Base-by-base conservation (phyloP, 2,888 invertebrate genomes). In the Diaperis boleti region DNA sequence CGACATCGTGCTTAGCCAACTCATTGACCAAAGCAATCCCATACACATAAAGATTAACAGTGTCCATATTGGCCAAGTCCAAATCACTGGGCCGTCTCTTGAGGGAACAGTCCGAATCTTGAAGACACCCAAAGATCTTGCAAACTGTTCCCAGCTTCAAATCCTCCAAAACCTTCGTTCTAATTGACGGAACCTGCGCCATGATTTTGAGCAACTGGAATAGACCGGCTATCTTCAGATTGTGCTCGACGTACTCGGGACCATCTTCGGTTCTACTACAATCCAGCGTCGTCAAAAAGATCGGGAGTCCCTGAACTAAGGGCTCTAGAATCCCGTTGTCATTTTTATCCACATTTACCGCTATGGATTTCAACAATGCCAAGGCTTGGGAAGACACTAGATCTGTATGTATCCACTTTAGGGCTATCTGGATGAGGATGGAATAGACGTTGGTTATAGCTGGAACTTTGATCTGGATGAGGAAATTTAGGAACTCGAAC, bases 321-420 rank as follows among this genome's bases (percentile, higher is more conserved):
- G 74, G 68, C 45, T 82, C 78, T 35, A 84, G 64, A 15, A 78
- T 69, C 1, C 64, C 65, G 3, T 60, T 68, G 8, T 71, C 68
- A 15, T 67, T 62, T 35, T 69, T 67, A 7, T 70, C 71, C 1
- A 78, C 74, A 18, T 82, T 81, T 0, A 78, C 72, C 1, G 83
- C 77, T 6, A 85, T 75, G 1, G 78, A 77, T 67, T 79, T 79
- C 50, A 85, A 76, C 1, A 85, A 67, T 1, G 79, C 72, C 22
- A 85, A 69, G 2, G 85, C 83, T 73, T 82, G 81, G 1, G 81
- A 78, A 29, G 82, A 82, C 1, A 82, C 82, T 69, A 78, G 74
- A 60, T 83, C 82, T 2, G 80, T 79, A 41, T 83, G 79, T 5
- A 85, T 76, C 84, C 84, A 85, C n/a, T 78, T 78, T 63, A 85